These are phyloP conservation scores for Tetropium fuscum DNA, from an alignment of 2,888 invertebrate genomes.

Conservation along the genomic window DNA sequence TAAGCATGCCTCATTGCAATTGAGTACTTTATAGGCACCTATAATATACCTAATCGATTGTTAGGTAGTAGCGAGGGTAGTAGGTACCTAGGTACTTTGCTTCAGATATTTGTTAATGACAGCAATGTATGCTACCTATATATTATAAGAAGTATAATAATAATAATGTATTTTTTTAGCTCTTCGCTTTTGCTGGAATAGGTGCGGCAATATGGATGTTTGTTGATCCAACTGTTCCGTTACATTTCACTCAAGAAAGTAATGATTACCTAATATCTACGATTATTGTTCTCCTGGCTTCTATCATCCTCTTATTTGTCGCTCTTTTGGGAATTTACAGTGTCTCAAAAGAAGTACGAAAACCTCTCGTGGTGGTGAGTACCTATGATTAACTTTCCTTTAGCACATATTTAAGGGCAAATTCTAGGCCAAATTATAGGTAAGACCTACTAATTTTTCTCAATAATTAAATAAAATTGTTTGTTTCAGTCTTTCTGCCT, in stretches of 20 bases:
- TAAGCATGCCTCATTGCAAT: no score
- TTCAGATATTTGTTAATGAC: no score
- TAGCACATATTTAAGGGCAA: no score
- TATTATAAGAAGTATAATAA: no score
- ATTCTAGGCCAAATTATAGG: no score
- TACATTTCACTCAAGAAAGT: conserved; percentile 76
- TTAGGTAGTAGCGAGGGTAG: no score
- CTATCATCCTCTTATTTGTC: conserved; percentile 78
- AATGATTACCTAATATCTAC: conserved; percentile 76
- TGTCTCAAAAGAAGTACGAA: conserved; percentile 81
- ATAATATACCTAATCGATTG: no score
- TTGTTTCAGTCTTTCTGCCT: conserved; percentile 80
- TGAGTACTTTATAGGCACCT: no score
- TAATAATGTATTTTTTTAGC: conserved; percentile 68
- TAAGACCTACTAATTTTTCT: neutral
- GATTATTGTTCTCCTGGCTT: conserved; percentile 79
- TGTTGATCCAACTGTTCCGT: conserved; percentile 79
- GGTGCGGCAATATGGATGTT: conserved; percentile 83
- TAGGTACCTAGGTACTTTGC: no score
- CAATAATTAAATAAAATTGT: conserved; percentile 24
- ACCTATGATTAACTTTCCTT: no score
- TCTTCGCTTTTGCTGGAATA: conserved; percentile 77
- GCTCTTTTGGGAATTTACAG: conserved; percentile 89
- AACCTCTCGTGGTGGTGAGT: conserved; percentile 81
- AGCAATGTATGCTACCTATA: no score